Conservation (phyloP, 2,888 invertebrate genomes). For the Phania funesta region DNA sequence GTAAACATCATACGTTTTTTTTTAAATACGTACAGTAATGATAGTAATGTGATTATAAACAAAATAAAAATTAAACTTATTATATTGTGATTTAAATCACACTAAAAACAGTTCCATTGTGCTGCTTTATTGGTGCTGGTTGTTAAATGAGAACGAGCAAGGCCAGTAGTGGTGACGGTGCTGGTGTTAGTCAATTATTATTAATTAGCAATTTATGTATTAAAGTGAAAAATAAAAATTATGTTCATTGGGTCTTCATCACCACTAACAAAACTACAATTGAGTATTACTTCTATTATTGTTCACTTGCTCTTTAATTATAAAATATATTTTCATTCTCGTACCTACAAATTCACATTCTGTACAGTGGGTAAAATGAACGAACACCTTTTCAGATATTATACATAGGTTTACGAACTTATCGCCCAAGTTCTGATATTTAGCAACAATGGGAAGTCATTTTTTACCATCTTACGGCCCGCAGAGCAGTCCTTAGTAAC, state of each 20-base stretch:
- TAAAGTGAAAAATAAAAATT: conserved; percentile 46
- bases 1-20: not conserved
- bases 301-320: not conserved
- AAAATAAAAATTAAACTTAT: conserved; percentile 31
- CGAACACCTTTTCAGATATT: too few species aligned
- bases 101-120: conserved; percentile 28
- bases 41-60: conserved; percentile 14
- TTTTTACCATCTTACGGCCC: too few species aligned
- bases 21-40: not conserved
- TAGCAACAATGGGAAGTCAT: too few species aligned
- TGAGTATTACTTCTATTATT: not conserved
- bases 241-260: conserved; percentile 44
- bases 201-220: conserved; percentile 57
- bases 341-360: not conserved
- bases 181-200: conserved; percentile 54
- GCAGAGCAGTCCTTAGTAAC: too few species aligned
- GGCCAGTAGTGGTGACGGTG: conserved; percentile 6
- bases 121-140: not conserved
- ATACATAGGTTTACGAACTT: too few species aligned
- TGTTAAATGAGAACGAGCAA: not conserved
- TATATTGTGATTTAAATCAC: conserved; percentile 44
- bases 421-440: too few species aligned
- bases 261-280: conserved; percentile 2
- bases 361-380: conserved; percentile 1
- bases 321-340: not conserved